Evolutionary conservation across 2,113 vertebrate genomes (phyloP).

Genomic region (Axis porcinus): DNA sequence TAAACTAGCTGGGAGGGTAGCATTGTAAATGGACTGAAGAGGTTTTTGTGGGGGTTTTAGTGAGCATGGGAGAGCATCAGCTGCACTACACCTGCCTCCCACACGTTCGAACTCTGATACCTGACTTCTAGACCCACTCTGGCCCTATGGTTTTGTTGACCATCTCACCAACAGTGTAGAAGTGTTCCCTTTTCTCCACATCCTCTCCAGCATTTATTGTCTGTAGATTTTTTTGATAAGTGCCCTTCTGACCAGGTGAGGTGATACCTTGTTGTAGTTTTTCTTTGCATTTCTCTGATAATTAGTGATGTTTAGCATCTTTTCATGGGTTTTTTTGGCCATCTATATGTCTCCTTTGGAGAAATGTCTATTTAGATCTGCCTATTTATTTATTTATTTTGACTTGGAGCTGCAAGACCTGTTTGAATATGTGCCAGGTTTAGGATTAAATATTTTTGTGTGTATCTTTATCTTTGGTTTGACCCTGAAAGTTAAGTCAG

Average conservation of each 20-base stretch:
- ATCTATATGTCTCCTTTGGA: not conserved
- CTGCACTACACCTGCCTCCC: not conserved
- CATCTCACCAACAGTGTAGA: not conserved
- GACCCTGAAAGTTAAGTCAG: not conserved
- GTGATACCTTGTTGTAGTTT: not conserved
- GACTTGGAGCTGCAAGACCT: not conserved
- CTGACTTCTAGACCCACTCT: not conserved
- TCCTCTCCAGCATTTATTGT: not conserved
- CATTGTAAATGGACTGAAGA: not conserved
- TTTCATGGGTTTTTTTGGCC: not conserved
- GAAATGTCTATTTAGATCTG: not conserved
- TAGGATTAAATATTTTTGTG: not conserved
- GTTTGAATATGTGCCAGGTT: not conserved
- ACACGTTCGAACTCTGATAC: not conserved
- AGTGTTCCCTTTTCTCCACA: not conserved
- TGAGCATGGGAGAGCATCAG: not conserved
- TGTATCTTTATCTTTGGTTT: not conserved
- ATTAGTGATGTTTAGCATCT: not conserved
- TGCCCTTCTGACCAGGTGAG: not conserved
- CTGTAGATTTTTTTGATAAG: not conserved
- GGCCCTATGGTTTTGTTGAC: not conserved
- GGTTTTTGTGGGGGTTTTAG: not conserved
- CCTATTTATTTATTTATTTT: not conserved
- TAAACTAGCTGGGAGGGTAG: not conserved
- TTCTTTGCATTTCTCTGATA: not conserved